These are phyloP conservation scores for Miniopterus natalensis DNA, from an alignment of 2,113 vertebrate species.

Conservation along the genomic window DNA sequence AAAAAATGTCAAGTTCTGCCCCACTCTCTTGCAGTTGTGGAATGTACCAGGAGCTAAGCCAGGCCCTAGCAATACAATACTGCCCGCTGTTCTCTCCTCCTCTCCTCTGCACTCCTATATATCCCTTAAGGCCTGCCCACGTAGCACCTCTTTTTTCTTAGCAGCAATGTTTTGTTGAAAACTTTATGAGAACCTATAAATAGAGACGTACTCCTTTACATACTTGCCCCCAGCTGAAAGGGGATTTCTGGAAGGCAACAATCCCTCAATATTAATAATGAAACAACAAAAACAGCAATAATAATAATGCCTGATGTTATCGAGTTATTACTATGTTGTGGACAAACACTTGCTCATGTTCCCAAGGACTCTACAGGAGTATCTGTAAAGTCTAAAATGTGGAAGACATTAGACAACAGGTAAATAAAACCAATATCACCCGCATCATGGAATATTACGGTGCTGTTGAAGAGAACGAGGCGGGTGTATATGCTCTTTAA, in stretches of 20 bases:
- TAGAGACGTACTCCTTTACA: neutral
- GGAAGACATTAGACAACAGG: neutral
- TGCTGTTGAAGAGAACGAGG: neutral
- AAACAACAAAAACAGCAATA: neutral
- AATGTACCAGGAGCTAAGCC: neutral
- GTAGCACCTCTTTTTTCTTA: neutral
- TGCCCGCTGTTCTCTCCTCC: neutral
- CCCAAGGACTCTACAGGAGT: neutral
- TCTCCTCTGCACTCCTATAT: neutral
- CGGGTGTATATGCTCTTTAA: neutral
- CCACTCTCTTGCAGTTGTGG: neutral
- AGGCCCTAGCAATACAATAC: neutral
- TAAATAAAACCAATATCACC: neutral
- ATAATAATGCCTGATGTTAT: neutral
- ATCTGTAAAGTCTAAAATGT: neutral
- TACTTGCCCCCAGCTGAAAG: neutral
- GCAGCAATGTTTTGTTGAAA: neutral
- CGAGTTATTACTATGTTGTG: neutral
- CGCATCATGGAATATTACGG: neutral
- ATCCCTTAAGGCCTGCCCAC: conserved; percentile 9
- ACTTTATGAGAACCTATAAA: neutral
- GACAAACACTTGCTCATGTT: neutral
- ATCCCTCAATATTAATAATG: neutral
- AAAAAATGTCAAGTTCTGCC: neutral
- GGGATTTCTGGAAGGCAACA: neutral